phyloP scores from a whole-genome alignment of 2,797 vertebrate genomes.

The Oreonectes daqikongensis region DNA sequence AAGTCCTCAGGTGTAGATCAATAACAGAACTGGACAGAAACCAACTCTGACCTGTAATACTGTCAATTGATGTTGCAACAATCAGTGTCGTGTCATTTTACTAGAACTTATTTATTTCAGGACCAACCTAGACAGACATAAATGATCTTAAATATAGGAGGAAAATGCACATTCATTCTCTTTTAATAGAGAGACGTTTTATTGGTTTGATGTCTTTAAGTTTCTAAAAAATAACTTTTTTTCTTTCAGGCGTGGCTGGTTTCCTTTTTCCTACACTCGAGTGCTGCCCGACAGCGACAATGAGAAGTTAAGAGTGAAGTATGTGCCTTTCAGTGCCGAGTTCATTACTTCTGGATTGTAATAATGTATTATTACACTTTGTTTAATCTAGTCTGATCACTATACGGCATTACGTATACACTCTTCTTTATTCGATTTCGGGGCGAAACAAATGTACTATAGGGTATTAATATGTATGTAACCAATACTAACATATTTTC shows the following conservation, averaged over 20 bases:
- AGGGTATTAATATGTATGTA: background rate
- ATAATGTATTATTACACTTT: too few species aligned
- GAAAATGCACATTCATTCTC: too few species aligned
- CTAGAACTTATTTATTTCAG: too few species aligned
- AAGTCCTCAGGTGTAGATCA: slow-evolving; percentile 58
- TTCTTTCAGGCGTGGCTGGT: slow-evolving; percentile 92
- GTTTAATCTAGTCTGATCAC: background rate
- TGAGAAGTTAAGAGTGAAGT: slow-evolving; percentile 89
- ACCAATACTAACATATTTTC: background rate
- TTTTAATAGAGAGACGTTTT: too few species aligned
- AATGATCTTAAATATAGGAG: too few species aligned
- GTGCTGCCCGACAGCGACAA: slow-evolving; percentile 86
- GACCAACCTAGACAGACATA: too few species aligned
- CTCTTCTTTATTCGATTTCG: background rate
- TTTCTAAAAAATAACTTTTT: background rate
- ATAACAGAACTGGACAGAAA: background rate
- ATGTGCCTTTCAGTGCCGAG: slow-evolving; percentile 55
- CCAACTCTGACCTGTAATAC: background rate
- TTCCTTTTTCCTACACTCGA: slow-evolving; percentile 97
- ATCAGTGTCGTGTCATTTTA: background rate
- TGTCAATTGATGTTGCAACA: background rate
- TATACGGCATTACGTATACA: background rate
- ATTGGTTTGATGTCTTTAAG: background rate
- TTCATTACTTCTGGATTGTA: background rate
- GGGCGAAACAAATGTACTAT: background rate